Evolutionary conservation across 2,113 vertebrate species (phyloP).

Genomic region (Felis chaus): DNA sequence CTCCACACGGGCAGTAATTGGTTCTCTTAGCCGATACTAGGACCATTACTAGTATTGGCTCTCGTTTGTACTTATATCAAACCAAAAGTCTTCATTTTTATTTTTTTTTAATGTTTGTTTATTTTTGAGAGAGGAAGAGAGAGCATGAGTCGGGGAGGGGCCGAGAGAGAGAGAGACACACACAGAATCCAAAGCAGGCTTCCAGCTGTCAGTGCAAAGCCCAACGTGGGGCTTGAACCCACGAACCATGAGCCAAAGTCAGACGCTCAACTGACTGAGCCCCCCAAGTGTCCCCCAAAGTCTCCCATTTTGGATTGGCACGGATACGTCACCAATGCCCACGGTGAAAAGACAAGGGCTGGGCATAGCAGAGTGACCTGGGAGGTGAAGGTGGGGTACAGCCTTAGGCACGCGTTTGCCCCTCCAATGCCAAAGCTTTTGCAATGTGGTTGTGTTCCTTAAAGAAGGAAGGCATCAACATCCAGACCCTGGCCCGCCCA

Average conservation of each 20-base stretch:
- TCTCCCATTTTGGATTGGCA: neutral
- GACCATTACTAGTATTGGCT: too few species aligned
- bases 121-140: neutral
- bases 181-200: neutral
- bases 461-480: neutral
- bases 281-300: accelerated
- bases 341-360: neutral
- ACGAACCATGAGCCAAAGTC: neutral
- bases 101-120: neutral
- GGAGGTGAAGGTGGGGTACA: neutral
- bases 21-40: neutral
- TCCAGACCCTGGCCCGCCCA: neutral
- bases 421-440: neutral
- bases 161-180: neutral
- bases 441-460: neutral
- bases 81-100: neutral
- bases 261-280: neutral
- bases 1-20: neutral
- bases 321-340: neutral
- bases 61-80: neutral
- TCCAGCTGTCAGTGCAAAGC: neutral
- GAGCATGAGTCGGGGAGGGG: neutral
- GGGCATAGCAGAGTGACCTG: neutral
- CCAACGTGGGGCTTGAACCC: neutral
- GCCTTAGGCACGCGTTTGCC: too few species aligned